Conservation (phyloP, 2,888 invertebrate genomes). For the Rotaria magnacalcarata region DNA sequence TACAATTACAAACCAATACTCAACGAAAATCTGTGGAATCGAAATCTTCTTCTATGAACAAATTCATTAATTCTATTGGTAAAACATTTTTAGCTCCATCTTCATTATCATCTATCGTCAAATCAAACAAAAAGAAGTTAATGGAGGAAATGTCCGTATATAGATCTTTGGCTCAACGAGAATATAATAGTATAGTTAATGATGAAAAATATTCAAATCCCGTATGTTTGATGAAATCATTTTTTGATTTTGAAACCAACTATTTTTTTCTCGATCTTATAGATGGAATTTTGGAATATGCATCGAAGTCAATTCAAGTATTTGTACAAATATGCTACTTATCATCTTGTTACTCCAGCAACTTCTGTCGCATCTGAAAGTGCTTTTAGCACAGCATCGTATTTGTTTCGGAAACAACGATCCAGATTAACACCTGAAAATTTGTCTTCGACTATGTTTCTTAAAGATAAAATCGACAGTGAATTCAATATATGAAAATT, state of each 20-base stretch:
- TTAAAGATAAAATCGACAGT: not conserved
- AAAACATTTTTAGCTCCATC: not conserved
- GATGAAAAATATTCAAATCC: not conserved
- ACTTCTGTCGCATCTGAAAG: not conserved
- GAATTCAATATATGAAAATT: not conserved
- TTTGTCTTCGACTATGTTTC: not conserved
- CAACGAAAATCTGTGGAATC: not conserved
- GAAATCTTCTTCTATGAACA: not conserved
- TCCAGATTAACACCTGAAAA: not conserved
- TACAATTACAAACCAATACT: not conserved
- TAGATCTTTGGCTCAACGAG: not conserved
- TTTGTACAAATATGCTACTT: not conserved
- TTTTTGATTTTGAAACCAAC: not conserved
- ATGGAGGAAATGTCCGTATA: not conserved
- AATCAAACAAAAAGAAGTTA: not conserved
- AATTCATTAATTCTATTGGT: not conserved
- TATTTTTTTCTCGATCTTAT: not conserved
- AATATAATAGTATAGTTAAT: not conserved
- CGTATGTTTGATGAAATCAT: not conserved
- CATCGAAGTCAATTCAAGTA: not conserved
- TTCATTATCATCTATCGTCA: not conserved
- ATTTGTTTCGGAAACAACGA: not conserved
- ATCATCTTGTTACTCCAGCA: not conserved
- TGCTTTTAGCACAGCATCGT: not conserved
- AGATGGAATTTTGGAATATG: not conserved